Base-by-base conservation (phyloP, 2,888 invertebrate genomes). In the Timandra comae region DNA sequence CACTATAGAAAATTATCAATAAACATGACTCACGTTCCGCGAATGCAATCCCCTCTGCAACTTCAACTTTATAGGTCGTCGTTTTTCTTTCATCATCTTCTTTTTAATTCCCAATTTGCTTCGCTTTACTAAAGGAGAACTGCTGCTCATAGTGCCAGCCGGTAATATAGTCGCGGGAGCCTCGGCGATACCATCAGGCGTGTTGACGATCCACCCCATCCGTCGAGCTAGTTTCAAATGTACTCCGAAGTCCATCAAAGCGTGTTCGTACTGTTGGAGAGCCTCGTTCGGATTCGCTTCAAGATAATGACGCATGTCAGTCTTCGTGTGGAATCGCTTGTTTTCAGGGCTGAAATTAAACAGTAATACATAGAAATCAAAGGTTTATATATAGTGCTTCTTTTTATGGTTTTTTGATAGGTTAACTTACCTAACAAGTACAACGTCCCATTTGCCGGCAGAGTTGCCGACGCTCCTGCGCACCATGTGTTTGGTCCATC, bases 361-460 rank as follows among this genome's bases (percentile, higher is more conserved):
- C 6, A 6, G 16, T 16, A 16, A 5, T 16, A 5, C 16, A 16
- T 24, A 27, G 4, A 11, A 32, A 29, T 19, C 24, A 11, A 8
- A 7, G 4, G 12, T 6, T 8, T 3, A 24, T 3, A 8, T 16
- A 27, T 10, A 12, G 16, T 16, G 6, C 6, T 16, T 6, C 16
- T 1, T 6, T 16, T 16, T 16, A 16, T 16, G 1, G 6, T 16
- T 5, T 16, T 1, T 5, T 3, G 3, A 16, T 1, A 16, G 16
- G 6, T 16, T 5, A 16, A 61, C 75, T 63, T 63, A 91, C 91
- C 88, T 88, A 0, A 93, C 86, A 34, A 94, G 87, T 26, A 94
- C 88, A 2, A 93, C 91, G 58, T 94, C 93, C 94, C 94, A 95
- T 63, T 94, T 94, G 4, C 93, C 93, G 7, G 91, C 91, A 11